Evolutionary conservation across 2,797 vertebrate species (phyloP), one percentile per base, ranked within the genome.

Genomic region (Trematomus bernacchii): DNA sequence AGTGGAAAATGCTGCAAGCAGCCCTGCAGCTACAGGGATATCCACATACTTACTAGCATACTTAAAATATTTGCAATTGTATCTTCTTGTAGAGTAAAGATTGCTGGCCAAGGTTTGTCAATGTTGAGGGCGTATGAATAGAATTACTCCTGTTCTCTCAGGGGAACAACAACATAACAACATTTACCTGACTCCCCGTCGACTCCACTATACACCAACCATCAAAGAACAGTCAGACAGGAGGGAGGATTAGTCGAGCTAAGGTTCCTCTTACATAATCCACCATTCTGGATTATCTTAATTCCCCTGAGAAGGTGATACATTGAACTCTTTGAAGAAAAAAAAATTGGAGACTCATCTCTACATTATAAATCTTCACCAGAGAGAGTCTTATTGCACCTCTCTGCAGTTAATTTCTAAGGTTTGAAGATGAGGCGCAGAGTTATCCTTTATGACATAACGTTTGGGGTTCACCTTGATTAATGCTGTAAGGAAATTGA

Each of bases 241-340:
- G 76, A 82, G 79, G 74, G 27, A 53, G 84, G 80, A 87, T 90
- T 83, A 84, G 70, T 52, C 2, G 1, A 27, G 66, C 68, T 68
- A 67, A 85, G 74, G 83, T 77, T 89, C 72, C 51, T 55, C 18
- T 91, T 78, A 79, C 74, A 83, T 89, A 91, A 90, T 83, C 85
- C 88, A 78, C 73, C 42, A 0, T 78, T 89, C 85, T 68, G 89
- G 84, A 89, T 92, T 79, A 89, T 66, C 58, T 69, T 61, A 21
- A 71, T 66, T 86, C 67, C 79, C 44, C 61, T 48, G 79, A 79
- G 71, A 87, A 82, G 10, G 40, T 62, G 81, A 77, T 71, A 79
- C 61, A 75, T 73, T 86, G 79, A 85, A 87, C 73, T 64, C 66
- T 77, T 74, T 74, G 64, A 59, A 73, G n/a, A 80, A 54, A 19